Evolutionary conservation across 1,140 invertebrate species (phyloP).

Genomic region (Calephelis virginiensis): DNA sequence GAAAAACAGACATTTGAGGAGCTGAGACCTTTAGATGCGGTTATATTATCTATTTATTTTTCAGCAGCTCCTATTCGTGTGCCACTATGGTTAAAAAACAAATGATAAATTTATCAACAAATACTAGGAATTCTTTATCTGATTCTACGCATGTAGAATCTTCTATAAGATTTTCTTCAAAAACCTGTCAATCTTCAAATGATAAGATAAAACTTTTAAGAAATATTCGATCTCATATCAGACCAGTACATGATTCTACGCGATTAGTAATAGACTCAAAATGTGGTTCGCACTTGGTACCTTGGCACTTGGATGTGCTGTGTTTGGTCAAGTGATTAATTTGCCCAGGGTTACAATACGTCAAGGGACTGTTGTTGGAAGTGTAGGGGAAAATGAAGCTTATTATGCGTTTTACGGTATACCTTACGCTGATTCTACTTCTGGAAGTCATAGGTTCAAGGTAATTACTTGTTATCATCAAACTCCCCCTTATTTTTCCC

Average conservation of each 20-base stretch:
- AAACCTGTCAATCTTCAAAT: background rate
- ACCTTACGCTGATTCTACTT: constrained; percentile 60
- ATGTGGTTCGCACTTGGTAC: constrained; percentile 5
- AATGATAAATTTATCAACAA: background rate
- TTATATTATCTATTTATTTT: no score
- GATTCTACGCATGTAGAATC: background rate
- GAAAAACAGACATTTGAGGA: no score
- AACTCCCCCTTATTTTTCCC: no score
- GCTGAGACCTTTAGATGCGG: no score
- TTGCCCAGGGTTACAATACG: constrained; percentile 41
- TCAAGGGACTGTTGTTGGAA: constrained; percentile 54
- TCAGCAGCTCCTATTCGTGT: no score
- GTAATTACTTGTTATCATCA: constrained; percentile 29
- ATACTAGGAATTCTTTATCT: background rate
- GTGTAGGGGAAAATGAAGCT: constrained; percentile 30
- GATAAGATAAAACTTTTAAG: constrained; percentile 5
- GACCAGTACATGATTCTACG: background rate
- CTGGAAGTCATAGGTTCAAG: constrained; percentile 58
- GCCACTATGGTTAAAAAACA: no score
- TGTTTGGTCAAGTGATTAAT: constrained; percentile 29
- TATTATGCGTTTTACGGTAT: constrained; percentile 62
- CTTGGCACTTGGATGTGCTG: constrained; percentile 31
- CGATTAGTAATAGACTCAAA: constrained; percentile 1
- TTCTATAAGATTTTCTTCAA: background rate
- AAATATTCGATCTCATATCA: background rate